A percentile compares a stretch with the other conserved stretches of the same genome.
phyloP scores from a whole-genome alignment of 2,888 invertebrate species.

The Eristalis arbustorum region DNA sequence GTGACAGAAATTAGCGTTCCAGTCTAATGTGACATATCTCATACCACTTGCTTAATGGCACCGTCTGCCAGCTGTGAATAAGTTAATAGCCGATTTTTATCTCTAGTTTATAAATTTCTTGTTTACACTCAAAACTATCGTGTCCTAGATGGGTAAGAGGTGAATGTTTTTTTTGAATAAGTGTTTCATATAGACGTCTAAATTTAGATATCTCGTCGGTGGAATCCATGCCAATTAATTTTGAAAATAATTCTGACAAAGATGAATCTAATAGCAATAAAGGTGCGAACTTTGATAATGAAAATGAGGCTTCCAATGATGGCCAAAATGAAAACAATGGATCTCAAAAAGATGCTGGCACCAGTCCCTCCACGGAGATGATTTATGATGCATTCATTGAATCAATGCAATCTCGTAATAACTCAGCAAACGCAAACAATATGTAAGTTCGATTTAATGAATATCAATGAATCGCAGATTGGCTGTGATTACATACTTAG shows the following conservation, averaged over 20 bases:
- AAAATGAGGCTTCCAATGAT: neutral
- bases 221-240: slow-evolving; percentile 1
- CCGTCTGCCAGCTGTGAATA: neutral
- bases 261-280: neutral
- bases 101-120: neutral
- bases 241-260: neutral
- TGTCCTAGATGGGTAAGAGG: neutral
- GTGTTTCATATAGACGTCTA: neutral
- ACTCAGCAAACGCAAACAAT: neutral
- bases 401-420: neutral
- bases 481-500: neutral
- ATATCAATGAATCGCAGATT: neutral
- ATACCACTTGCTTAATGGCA: neutral
- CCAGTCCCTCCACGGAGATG: neutral
- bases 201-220: slow-evolving; percentile 1
- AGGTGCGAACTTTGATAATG: neutral
- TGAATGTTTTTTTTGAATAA: neutral
- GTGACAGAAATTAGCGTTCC: neutral
- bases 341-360: neutral
- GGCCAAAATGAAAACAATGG: neutral
- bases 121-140: slow-evolving; percentile 3
- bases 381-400: neutral
- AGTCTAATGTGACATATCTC: neutral
- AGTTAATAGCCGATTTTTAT: neutral
- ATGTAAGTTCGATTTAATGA: neutral